Evolutionary conservation across 2,888 invertebrate species (phyloP), one percentile per base, ranked within the genome.

Genomic region (Patella pellucida): DNA sequence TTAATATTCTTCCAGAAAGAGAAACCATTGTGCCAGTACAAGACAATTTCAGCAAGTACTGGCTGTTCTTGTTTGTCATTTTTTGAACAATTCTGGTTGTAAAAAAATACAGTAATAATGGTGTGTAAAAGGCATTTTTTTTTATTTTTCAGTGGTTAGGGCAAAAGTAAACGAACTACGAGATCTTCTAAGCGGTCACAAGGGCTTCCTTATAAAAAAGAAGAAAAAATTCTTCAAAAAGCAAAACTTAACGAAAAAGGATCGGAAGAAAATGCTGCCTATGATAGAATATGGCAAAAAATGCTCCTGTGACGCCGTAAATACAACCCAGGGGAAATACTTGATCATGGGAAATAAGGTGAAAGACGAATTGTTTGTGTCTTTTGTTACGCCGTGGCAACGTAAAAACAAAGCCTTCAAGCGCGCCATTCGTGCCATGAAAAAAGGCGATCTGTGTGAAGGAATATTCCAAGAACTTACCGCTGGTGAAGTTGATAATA

Each of bases 261-360:
- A 80, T 54, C 73, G 77, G 51, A 77, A 74, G 67, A 71, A 76
- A 23, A 27, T 82, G 77, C 71, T 74, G 16, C 72, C 77, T n/a
- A 72, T 81, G 69, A 83, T 85, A 31, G 77, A 77, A 15, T 77
- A 78, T 23, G 80, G 78, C 1, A 76, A 74, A 7, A 68, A 72
- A 71, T 85, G 85, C 74, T 76, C 73, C 31, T 85, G 85, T 68
- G 73, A 77, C 14, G 68, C 73, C 41, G 73, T 80, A 56, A 77
- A 82, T 71, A 67, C 74, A 54, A 78, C 76, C 9, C 78, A 79
- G 70, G 72, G 68, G 14, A 74, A 78, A 1, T 81, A 76, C 51
- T 75, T 85, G 9, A 68, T 83, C 50, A 84, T 85, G 82, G 85
- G 85, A n/a, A 73, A 71, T 73, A 81, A 77, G 52, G 72, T 52